These are phyloP conservation scores for Dryas iulia DNA, from an alignment of 1,140 invertebrate species.

Conservation along the genomic window DNA sequence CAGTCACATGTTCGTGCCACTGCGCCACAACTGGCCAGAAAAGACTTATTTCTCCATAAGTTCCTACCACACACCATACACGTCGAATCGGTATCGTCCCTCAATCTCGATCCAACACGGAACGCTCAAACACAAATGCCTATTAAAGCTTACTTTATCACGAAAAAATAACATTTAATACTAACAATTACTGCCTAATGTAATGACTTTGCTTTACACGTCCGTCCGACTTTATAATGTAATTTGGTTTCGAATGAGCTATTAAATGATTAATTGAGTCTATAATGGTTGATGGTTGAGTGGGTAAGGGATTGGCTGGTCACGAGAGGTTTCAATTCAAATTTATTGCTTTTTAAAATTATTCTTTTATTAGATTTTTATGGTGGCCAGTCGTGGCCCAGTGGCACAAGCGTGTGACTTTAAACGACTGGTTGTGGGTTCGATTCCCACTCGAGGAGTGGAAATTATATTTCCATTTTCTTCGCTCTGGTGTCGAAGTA, in stretches of 20 bases:
- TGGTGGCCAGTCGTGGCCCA: no score
- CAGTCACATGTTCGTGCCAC: no score
- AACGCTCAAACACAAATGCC: constrained; percentile 51
- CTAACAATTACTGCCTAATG: background rate
- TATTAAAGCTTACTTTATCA: constrained; percentile 55
- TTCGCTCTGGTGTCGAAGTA: no score
- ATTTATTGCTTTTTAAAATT: no score
- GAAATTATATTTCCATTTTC: no score
- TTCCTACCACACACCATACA: constrained; percentile 15
- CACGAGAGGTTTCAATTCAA: background rate
- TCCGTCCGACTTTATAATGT: background rate
- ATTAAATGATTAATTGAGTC: background rate
- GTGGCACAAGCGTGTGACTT: no score
- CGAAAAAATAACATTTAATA: constrained; percentile 34
- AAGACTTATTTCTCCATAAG: background rate
- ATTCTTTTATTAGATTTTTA: no score
- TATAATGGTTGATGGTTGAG: no score
- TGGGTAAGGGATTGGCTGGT: background rate
- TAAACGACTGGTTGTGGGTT: no score
- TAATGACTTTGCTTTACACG: constrained; percentile 1
- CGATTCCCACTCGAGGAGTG: no score
- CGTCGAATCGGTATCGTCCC: constrained; percentile 53
- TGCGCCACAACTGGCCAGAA: no score
- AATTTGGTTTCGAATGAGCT: background rate
- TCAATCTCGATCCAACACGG: constrained; percentile 63